Base-by-base conservation (phyloP, 2,888 invertebrate species). In the Apocheima hispidaria region DNA sequence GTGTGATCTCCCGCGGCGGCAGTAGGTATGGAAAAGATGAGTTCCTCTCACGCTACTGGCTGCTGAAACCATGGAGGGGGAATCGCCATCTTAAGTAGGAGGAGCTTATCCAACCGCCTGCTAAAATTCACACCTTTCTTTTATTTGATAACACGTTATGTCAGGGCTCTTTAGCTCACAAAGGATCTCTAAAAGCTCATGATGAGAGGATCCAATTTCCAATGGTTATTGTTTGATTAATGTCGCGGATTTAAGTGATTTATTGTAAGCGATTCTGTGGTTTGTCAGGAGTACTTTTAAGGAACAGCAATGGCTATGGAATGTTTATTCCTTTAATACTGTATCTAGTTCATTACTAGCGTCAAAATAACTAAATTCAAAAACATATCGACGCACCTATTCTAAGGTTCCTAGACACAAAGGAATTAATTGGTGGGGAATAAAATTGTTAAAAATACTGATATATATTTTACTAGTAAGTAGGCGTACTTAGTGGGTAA, bases 61-160 rank as follows among this genome's bases (percentile, higher is more conserved):
- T 84, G 79, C 64, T 77, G 62, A 57, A 36, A 58, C 41, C 38
- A 61, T 78, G 84, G 92, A 78, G 85, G 92, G 92, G 89, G 84
- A 83, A 76, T 79, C 90, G 90, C 92, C 92, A 92, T 92, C 86
- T 90, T 92, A 80, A 83, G 88, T 81, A 82, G 92, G 92, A 82
- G 92, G 88, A 78, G 92, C 88, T 68, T 79, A 75, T 46, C 70
- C 77, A 76, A 76, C 81, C 81, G 86, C 84, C 88, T 92, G 92
- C 85, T 92, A 92, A 90, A 88, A 88, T 92, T 92, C 90, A 91
- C 92, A 92, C 92, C 92, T 92, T 92, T 91, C 91, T 90, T 91
- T 90, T 91, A 91, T 92, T 92, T 91, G 92, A 87, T 91, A 92
- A 88, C 88, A 86, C 86, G 87, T 90, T 90, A 90, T 90, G 86